Base-by-base conservation (phyloP, 2,797 vertebrate genomes). In the Telmatherina bonti region DNA sequence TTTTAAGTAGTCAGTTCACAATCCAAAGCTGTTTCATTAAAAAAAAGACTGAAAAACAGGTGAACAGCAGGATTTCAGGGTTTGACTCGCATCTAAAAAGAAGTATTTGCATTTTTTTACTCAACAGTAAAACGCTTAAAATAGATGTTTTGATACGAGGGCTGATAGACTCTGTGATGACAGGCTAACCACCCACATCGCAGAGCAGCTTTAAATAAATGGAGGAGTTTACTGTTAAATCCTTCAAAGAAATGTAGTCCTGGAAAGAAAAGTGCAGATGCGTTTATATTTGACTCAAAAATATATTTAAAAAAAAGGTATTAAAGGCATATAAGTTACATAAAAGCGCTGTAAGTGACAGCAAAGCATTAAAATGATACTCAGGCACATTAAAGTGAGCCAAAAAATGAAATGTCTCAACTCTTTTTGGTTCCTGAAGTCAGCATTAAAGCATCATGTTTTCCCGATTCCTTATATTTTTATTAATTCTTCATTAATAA, bases 161-260 rank as follows among this genome's bases (percentile, higher is more conserved):
- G 26, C 58, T 56, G n/a, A 53, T 41, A 22, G 16, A 13, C n/a
- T 31, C 8, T 5, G 1, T 12, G 38, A 20, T 24, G 27, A 13
- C n/a, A 29, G 38, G 51, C 13, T 2, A 13, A 63, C 35, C 33
- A 43, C 27, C 26, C n/a, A 33, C 24, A 8, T 13, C n/a, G 7
- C 27, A 27, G 36, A 43, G 66, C 29, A 53, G 29, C 51, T 27
- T 53, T 16, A 53, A 53, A 53, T 53, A 53, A 53, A 18, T 18
- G 13, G 27, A 29, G 26, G 6, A 53, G 26, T 53, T 53, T 53
- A 7, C 7, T 4, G 7, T 53, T 27, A 53, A 53, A 29, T 7
- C 11, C 9, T 15, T 53, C 26, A 26, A 27, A 53, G 26, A 29
- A 53, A 16, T 16, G 12, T 24, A 52, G 18, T 27, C 6, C 51